These are phyloP conservation scores for Athene cunicularia DNA, from an alignment of 2,113 vertebrate species.

Conservation along the genomic window DNA sequence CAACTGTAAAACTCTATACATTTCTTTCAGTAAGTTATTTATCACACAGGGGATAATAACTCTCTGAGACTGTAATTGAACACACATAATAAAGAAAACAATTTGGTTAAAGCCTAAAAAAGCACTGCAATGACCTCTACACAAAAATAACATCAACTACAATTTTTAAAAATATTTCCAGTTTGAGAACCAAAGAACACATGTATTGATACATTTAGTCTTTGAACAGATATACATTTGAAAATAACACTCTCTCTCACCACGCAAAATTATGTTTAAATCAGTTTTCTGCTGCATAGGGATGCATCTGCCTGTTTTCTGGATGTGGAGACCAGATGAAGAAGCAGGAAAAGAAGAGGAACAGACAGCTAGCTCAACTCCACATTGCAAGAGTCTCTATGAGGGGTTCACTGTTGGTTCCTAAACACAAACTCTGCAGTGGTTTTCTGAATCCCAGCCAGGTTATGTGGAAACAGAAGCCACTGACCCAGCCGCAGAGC, in stretches of 20 bases:
- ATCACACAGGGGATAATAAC: not conserved
- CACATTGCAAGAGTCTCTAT: too few relatives aligned
- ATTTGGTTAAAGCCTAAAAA: not conserved
- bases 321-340: not conserved
- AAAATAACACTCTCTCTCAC: not conserved
- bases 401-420: rapidly evolving
- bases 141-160: not conserved
- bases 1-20: not conserved
- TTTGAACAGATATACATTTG: not conserved
- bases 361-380: not conserved
- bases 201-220: not conserved
- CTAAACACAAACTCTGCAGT: not conserved
- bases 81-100: not conserved
- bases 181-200: not conserved
- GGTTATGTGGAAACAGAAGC: not conserved
- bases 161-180: not conserved
- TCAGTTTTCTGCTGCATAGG: not conserved
- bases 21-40: not conserved
- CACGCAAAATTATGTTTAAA: not conserved
- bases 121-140: not conserved
- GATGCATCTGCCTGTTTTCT: not conserved
- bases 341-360: not conserved
- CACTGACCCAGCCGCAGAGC: not conserved
- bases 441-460: not conserved
- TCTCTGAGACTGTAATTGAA: not conserved